Percentiles rank a stretch among this genome's conserved stretches.
phyloP scores from a whole-genome alignment of 2,888 invertebrate genomes.

The Tinea semifulvella region DNA sequence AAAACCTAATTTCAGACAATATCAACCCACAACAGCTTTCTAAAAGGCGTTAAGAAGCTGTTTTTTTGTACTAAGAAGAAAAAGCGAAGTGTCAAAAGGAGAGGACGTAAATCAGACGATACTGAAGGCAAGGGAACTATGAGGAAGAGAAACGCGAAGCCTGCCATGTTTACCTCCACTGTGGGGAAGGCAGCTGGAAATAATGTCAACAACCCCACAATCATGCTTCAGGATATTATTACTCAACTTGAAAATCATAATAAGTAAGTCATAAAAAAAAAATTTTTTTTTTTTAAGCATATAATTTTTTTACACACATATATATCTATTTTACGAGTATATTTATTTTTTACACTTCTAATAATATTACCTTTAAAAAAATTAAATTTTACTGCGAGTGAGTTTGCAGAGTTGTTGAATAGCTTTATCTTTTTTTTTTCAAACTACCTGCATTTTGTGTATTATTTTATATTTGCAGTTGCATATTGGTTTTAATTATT shows the following conservation, averaged over 20 bases:
- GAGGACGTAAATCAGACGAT: constrained; percentile 23
- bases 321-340: no score
- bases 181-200: constrained; percentile 55
- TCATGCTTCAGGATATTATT: constrained; percentile 75
- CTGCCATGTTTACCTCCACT: constrained; percentile 51
- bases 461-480: no score
- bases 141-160: constrained; percentile 32
- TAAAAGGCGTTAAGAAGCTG: constrained; percentile 51
- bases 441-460: no score
- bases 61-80: constrained; percentile 57
- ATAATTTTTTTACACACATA: not conserved
- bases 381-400: not conserved
- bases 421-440: no score
- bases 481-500: no score
- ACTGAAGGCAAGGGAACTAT: constrained; percentile 22
- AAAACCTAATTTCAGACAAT: not conserved
- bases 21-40: constrained; percentile 30
- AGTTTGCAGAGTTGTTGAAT: not conserved
- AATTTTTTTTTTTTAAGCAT: not conserved
- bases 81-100: constrained; percentile 32
- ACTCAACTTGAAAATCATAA: constrained; percentile 75
- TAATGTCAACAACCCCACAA: constrained; percentile 58
- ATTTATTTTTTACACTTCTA: no score
- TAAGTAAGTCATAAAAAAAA: constrained; percentile 35
- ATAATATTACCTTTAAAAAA: not conserved